phyloP scores from a whole-genome alignment of 1,140 invertebrate species.

The Stenopsyche tienmushanensis region DNA sequence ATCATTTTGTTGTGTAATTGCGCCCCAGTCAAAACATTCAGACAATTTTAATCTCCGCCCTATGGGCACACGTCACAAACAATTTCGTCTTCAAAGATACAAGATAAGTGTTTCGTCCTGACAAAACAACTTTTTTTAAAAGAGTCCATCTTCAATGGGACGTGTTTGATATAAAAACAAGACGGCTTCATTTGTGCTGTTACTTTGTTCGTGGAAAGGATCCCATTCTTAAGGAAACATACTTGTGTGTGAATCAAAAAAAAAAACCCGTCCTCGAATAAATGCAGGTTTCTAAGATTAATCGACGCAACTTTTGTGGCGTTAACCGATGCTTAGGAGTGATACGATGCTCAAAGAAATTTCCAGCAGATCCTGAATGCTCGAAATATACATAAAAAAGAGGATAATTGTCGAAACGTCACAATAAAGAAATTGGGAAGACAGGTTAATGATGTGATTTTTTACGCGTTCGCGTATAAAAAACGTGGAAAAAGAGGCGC shows the following conservation, averaged over 20 bases:
- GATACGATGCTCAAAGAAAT: constrained; percentile 19
- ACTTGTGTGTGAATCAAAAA: not conserved
- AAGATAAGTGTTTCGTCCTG: constrained; percentile 25
- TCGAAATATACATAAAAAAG: not conserved
- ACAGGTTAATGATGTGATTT: constrained; percentile 25
- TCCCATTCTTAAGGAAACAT: constrained; percentile 1
- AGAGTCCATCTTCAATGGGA: constrained; percentile 24
- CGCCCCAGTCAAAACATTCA: not conserved
- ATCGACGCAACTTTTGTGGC: constrained; percentile 17
- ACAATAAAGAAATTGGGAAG: constrained; percentile 27
- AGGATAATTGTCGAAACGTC: constrained; percentile 15
- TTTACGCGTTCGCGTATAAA: not conserved
- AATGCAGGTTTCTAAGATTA: constrained; percentile 23
- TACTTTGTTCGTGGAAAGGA: not conserved
- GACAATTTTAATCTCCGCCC: not conserved
- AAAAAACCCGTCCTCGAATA: constrained; percentile 8
- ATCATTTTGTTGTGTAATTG: not conserved
- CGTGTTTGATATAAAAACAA: constrained; percentile 14
- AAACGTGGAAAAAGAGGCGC: not conserved
- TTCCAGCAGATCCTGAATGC: not conserved
- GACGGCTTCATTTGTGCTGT: constrained; percentile 24
- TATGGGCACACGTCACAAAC: constrained; percentile 26
- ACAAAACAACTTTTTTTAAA: constrained; percentile 27
- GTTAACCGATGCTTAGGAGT: constrained; percentile 1
- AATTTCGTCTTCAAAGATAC: constrained; percentile 22